Evolutionary conservation across 2,888 invertebrate species (phyloP).

Genomic region (Coremacera marginata): DNA sequence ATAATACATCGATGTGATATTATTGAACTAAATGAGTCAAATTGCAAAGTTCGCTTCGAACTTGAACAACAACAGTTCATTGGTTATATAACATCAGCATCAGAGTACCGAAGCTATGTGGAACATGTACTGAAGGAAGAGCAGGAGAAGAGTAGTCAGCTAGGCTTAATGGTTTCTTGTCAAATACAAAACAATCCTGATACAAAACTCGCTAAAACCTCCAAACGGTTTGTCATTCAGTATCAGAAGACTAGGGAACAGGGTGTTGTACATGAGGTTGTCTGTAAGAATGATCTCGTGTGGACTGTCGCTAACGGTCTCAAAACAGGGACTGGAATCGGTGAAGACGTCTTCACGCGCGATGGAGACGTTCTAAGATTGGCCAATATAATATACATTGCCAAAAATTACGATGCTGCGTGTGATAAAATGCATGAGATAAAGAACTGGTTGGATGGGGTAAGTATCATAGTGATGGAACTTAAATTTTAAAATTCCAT

Average conservation of each 20-base stretch:
- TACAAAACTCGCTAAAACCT: background rate
- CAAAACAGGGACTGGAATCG: background rate
- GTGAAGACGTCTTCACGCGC: background rate
- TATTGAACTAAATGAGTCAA: background rate
- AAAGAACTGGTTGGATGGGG: background rate
- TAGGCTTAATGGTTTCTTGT: too few species aligned
- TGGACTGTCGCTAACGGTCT: background rate
- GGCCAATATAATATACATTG: slow-evolving; percentile 11
- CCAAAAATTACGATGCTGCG: background rate
- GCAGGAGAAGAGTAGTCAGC: background rate
- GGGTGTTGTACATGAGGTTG: background rate
- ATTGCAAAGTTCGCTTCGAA: background rate
- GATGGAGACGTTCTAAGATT: background rate
- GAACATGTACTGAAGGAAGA: background rate
- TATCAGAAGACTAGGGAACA: background rate
- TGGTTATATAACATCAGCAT: background rate
- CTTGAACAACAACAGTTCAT: background rate
- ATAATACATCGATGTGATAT: slow-evolving; percentile 7
- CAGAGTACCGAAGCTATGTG: background rate
- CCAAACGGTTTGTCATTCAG: slow-evolving; percentile 11
- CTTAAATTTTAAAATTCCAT: background rate
- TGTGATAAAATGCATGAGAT: background rate
- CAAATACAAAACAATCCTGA: too few species aligned
- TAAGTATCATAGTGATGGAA: background rate
- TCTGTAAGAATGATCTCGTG: slow-evolving; percentile 8